Conservation (phyloP, 2,888 invertebrate species). For the Caenorhabditis wallacei region DNA sequence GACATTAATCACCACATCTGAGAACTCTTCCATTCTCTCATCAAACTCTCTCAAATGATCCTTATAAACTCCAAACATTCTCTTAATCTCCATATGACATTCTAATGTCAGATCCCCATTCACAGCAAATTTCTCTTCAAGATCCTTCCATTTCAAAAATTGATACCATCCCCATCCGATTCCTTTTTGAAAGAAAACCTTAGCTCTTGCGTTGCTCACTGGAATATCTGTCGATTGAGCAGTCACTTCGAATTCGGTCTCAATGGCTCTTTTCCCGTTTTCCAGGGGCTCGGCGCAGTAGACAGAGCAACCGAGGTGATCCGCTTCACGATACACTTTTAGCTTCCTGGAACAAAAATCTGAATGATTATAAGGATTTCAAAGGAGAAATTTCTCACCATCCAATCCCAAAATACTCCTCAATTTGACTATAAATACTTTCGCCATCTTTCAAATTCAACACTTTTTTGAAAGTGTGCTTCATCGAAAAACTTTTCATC, state of each 20-base stretch:
- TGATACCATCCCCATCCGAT: neutral
- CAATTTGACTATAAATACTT: neutral
- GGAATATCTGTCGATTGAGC: too few relatives aligned
- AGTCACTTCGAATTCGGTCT: too few relatives aligned
- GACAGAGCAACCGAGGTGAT: too few relatives aligned
- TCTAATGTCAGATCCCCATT: neutral
- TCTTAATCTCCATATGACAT: neutral
- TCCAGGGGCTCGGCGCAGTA: too few relatives aligned
- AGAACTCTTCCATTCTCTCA: neutral
- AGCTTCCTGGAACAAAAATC: too few relatives aligned
- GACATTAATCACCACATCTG: neutral
- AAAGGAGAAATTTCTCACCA: neutral
- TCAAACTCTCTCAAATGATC: neutral
- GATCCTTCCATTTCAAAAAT: neutral
- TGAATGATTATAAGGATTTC: too few relatives aligned
- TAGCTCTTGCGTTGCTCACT: too few relatives aligned
- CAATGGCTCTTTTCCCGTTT: too few relatives aligned
- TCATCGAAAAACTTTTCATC: neutral
- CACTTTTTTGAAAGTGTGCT: constrained; percentile 6
- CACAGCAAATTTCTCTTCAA: neutral
- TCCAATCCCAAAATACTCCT: constrained; percentile 5
- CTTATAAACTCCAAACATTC: neutral
- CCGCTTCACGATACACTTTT: too few relatives aligned
- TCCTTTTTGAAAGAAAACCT: neutral
- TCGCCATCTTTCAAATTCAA: neutral